A percentile compares a stretch with the other conserved stretches of the same genome.
These are phyloP conservation scores for Apodemus speciosus DNA, from an alignment of 2,113 vertebrate species.

Conservation along the genomic window DNA sequence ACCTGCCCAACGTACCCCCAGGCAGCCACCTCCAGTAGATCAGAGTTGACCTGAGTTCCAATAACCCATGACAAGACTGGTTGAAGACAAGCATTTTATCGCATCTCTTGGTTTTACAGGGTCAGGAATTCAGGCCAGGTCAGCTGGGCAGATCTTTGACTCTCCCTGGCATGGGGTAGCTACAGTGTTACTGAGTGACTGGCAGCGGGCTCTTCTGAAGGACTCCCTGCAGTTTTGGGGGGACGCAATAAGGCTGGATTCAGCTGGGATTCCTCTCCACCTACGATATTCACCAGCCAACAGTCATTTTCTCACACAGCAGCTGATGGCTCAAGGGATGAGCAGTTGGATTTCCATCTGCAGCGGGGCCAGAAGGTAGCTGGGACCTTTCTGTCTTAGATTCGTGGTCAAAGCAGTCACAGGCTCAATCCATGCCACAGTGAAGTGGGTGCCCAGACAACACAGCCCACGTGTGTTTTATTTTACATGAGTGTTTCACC, in stretches of 20 bases:
- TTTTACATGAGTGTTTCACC: background rate
- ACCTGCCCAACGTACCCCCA: background rate
- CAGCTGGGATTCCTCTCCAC: background rate
- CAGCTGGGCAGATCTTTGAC: background rate
- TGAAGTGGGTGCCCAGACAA: background rate
- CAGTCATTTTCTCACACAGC: accelerated
- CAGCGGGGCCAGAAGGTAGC: background rate
- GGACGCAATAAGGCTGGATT: background rate
- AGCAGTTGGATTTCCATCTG: background rate
- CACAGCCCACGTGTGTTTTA: background rate
- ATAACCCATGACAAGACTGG: background rate
- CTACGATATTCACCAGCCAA: no score
- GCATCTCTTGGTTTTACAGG: background rate
- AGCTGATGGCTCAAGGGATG: background rate
- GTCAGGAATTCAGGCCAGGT: conserved; percentile 49
- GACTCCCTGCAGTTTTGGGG: accelerated
- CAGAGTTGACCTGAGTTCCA: background rate
- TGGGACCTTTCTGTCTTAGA: background rate
- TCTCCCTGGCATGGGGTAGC: accelerated
- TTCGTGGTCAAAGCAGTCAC: background rate
- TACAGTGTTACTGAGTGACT: background rate
- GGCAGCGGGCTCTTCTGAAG: background rate
- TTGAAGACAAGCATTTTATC: conserved; percentile 25
- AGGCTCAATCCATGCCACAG: no score
- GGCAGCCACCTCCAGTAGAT: background rate